Percentiles rank a stretch among this genome's conserved stretches.
These are phyloP conservation scores for Lethenteron camtschaticum DNA, from an alignment of 2,113 vertebrate species.

Conservation along the genomic window DNA sequence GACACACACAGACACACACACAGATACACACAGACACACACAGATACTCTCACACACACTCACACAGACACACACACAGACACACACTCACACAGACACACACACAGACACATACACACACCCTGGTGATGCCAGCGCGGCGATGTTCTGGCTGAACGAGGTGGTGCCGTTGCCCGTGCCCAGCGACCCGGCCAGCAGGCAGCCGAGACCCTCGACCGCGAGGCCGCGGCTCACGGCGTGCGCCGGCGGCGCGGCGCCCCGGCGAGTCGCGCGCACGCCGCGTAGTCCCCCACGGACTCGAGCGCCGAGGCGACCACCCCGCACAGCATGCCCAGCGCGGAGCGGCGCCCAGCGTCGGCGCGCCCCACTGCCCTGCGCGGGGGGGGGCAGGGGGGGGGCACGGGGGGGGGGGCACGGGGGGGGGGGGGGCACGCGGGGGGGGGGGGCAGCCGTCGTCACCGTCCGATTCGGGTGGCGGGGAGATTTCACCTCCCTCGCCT, in stretches of 20 bases:
- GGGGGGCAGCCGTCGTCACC: too few species aligned
- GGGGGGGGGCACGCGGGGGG: too few species aligned
- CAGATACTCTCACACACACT: too few species aligned
- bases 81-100: too few species aligned
- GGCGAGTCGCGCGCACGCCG: slow-evolving; percentile 31
- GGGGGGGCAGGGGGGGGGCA: background rate
- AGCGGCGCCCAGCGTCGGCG: slow-evolving; percentile 34
- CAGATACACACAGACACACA: too few species aligned
- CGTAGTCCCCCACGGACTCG: slow-evolving; percentile 41
- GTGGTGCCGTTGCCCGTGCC: slow-evolving; percentile 41
- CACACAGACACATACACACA: slow-evolving; percentile 9
- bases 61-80: too few species aligned
- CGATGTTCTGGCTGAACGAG: slow-evolving; percentile 43
- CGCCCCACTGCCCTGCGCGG: slow-evolving; percentile 33
- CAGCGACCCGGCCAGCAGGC: slow-evolving; percentile 33
- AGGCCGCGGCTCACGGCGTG: slow-evolving; percentile 39
- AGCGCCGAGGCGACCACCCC: slow-evolving; percentile 34
- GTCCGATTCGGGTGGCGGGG: too few species aligned
- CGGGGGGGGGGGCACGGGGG: too few species aligned
- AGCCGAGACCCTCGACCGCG: slow-evolving; percentile 33
- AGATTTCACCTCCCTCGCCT: too few species aligned
- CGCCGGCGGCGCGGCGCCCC: slow-evolving; percentile 32
- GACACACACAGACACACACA: too few species aligned
- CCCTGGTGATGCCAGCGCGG: slow-evolving; percentile 39
- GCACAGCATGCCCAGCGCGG: slow-evolving; percentile 35